A percentile compares a stretch with the other conserved stretches of the same genome.
phyloP scores from a whole-genome alignment of 2,888 invertebrate genomes.

The Sphinx pinastri region DNA sequence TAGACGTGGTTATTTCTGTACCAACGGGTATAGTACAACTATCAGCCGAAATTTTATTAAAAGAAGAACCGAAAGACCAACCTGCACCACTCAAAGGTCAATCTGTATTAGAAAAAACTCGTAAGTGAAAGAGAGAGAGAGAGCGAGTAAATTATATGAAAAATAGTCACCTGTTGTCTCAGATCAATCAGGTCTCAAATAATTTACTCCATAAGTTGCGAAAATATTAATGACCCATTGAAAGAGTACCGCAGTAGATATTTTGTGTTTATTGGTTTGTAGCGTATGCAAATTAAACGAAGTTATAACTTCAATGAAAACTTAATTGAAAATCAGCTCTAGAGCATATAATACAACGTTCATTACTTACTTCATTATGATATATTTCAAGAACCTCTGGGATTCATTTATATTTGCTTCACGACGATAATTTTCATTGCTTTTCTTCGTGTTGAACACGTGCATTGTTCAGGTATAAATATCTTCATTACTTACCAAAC shows the following conservation, averaged over 20 bases:
- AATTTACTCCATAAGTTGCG: not conserved
- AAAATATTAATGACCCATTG: not conserved
- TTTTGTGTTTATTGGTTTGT: conserved; percentile 1
- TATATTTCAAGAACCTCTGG: too few relatives aligned
- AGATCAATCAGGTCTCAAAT: not conserved
- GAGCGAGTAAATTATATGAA: not conserved
- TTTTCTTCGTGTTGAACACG: not conserved
- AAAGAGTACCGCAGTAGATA: not conserved
- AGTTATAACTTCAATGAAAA: not conserved
- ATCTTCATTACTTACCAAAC: conserved; percentile 15
- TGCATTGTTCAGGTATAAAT: conserved; percentile 4
- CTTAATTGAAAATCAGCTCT: not conserved
- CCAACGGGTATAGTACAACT: not conserved
- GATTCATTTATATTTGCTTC: too few relatives aligned
- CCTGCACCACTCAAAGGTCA: not conserved
- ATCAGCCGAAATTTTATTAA: not conserved
- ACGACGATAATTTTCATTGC: not conserved
- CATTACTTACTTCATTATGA: too few relatives aligned
- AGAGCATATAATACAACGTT: too few relatives aligned
- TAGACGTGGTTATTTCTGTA: not conserved
- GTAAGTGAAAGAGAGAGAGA: not conserved
- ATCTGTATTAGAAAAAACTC: too few relatives aligned
- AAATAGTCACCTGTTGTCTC: not conserved
- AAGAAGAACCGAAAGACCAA: not conserved
- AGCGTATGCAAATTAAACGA: not conserved